A percentile compares a stretch with the other conserved stretches of the same genome.
Evolutionary conservation across 2,888 invertebrate genomes (phyloP).

Genomic region (Eledone cirrhosa): DNA sequence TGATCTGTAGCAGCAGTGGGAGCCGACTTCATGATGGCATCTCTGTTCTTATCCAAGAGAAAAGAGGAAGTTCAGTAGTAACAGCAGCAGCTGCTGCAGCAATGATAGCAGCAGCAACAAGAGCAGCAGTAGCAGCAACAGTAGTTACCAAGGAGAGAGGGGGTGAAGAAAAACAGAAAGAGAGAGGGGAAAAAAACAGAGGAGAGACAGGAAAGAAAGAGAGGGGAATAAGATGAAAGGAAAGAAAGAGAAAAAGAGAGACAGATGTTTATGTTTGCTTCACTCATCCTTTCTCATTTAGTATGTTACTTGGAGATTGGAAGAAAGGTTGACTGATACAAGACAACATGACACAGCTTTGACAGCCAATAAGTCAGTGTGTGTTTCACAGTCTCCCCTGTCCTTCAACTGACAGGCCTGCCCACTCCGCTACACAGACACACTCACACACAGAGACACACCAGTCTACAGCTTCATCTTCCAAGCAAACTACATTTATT

Average conservation of each 20-base stretch:
- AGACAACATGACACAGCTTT: too few species aligned
- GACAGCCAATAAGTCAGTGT: too few species aligned
- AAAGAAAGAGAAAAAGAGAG: not conserved
- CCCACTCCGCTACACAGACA: too few species aligned
- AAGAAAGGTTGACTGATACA: too few species aligned
- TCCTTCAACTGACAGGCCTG: too few species aligned
- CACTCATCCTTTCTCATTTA: too few species aligned
- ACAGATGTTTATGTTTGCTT: too few species aligned
- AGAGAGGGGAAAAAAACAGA: not conserved
- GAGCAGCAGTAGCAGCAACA: not conserved
- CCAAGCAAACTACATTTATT: too few species aligned
- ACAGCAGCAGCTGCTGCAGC: not conserved
- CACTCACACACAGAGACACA: too few species aligned
- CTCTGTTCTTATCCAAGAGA: not conserved
- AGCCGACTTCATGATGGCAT: conserved; percentile 7
- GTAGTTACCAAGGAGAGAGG: not conserved
- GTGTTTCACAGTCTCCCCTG: too few species aligned
- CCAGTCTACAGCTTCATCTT: too few species aligned
- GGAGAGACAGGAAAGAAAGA: not conserved
- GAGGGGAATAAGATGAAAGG: not conserved
- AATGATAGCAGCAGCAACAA: not conserved
- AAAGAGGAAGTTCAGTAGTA: not conserved
- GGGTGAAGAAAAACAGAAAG: not conserved
- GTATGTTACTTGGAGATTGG: too few species aligned
- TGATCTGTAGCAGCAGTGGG: conserved; percentile 10